Conservation (phyloP, 1,140 invertebrate species). For the Octopus bimaculoides region DNA sequence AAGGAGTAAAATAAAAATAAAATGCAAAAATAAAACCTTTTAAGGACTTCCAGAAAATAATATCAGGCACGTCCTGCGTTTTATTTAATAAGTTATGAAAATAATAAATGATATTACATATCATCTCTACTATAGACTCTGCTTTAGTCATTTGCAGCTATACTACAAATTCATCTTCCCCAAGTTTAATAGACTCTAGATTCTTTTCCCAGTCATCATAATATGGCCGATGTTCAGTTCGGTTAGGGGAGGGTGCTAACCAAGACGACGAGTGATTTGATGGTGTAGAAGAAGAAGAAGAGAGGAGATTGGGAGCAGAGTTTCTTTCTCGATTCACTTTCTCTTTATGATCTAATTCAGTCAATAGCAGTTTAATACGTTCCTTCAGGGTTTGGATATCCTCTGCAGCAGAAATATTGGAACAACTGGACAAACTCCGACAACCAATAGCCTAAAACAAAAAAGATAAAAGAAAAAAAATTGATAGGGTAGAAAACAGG, state of each 20-base stretch:
- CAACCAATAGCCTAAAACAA: too few relatives aligned
- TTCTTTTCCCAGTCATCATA: neutral
- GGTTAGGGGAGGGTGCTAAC: neutral
- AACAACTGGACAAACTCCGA: neutral
- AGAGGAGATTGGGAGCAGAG: neutral
- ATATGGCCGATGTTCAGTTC: neutral
- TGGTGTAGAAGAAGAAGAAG: neutral
- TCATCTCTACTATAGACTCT: too few relatives aligned
- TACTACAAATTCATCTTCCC: slow-evolving; percentile 4
- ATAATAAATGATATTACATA: neutral
- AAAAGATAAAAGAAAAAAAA: too few relatives aligned
- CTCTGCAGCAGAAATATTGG: neutral
- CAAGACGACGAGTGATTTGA: neutral
- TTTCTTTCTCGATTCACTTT: neutral
- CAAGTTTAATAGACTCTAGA: neutral
- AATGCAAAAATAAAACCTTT: too few relatives aligned
- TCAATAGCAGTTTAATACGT: neutral
- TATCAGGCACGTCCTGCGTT: neutral
- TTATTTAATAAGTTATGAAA: slow-evolving; percentile 11
- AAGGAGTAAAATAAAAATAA: too few relatives aligned
- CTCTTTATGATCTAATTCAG: neutral
- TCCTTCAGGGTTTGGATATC: slow-evolving; percentile 5
- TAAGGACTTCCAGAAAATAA: too few relatives aligned
- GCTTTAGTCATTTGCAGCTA: neutral
- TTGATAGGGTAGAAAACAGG: too few relatives aligned